Base-by-base conservation (phyloP, 2,797 vertebrate genomes). In the Adelosebastes latens region DNA sequence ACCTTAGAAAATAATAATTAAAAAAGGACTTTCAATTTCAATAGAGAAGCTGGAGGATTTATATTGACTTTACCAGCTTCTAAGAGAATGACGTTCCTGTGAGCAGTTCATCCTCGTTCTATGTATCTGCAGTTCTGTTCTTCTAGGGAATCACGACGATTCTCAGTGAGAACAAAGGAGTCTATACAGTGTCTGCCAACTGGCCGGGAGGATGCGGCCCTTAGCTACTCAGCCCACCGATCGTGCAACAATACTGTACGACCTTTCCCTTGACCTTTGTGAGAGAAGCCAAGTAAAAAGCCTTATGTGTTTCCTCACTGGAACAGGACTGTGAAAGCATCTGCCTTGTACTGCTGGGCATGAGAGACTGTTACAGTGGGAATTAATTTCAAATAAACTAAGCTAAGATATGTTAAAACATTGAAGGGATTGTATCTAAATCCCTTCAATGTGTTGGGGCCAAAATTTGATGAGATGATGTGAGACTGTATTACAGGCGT, bases 191-290 rank as follows among this genome's bases (percentile, higher is more conserved):
- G 32, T 88, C 70, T 88, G 90, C 92, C 91, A 93, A 87, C 69
- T 83, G 78, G 80, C 80, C 49, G 55, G 72, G 87, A 88, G 86
- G 77, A 80, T 65, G 55, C 24, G 1, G 60, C 77, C 67, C 80
- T 72, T 55, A 3, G 53, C 85, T 76, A 78, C 66, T 20, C 78
- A 72, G 90, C 82, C 89, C 88, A 88, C 92, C 83, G 79, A 83
- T 65, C 8, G 75, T 77, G 90, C 87, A 93, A 92, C 88, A 92
- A 90, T 81, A 93, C 86, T 84, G 81, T 85, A 74, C 31, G 91
- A 87, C 93, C 91, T 93, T 93, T 94, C 92, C 86, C 92, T 94
- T 79, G 91, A 93, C 92, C 91, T 89, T 64, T 6, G 63, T 42
- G 81, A 77, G 73, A 89, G 36, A 85, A 59, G 75, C 80, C 61